These are phyloP conservation scores for Edolisoma coerulescens DNA, from an alignment of 2,113 vertebrate species.

Conservation along the genomic window DNA sequence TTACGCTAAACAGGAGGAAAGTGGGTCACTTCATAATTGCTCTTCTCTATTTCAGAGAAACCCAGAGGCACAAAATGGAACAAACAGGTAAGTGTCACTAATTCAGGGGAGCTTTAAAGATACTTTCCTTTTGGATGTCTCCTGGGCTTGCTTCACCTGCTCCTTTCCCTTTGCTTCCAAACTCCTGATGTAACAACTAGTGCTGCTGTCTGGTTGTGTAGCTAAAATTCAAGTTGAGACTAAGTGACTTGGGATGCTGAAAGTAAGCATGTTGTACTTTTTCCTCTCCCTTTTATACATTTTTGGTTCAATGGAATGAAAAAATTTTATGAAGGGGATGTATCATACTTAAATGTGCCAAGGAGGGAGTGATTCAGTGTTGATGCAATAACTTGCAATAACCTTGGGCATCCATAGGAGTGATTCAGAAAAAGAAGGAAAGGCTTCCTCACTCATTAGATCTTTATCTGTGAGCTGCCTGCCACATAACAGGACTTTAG, in stretches of 20 bases:
- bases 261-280: not conserved
- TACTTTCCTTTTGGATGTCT: not conserved
- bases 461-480: not conserved
- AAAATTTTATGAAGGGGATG: not conserved
- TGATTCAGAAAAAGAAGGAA: not conserved
- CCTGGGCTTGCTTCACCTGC: not conserved
- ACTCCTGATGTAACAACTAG: not conserved
- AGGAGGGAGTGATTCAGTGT: not conserved
- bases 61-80: not conserved
- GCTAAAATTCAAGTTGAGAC: conserved; percentile 37
- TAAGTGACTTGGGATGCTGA: conserved; percentile 24
- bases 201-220: not conserved
- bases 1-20: not conserved
- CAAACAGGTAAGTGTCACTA: not conserved
- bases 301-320: not conserved
- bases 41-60: conserved; percentile 5
- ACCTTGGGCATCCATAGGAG: not conserved
- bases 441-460: not conserved
- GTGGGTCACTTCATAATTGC: conserved; percentile 30
- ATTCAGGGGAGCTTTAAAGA: not conserved
- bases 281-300: not conserved
- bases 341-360: not conserved
- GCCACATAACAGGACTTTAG: not conserved
- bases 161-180: not conserved
- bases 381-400: not conserved